These are phyloP conservation scores for Meteorus sp. DNA, from an alignment of 1,140 invertebrate genomes.

Conservation along the genomic window DNA sequence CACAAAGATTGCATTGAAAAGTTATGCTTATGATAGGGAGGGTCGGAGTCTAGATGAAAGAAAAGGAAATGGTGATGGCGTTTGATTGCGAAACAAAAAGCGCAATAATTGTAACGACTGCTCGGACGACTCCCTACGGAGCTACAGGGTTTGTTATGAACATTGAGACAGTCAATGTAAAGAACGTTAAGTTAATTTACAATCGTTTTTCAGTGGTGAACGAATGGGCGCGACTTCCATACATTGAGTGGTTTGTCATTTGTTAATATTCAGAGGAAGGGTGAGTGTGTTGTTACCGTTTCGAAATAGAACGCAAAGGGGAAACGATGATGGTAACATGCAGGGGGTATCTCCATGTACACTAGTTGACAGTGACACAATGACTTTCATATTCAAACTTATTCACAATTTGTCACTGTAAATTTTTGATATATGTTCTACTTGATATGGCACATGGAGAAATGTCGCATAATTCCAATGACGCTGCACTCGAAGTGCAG, in stretches of 20 bases:
- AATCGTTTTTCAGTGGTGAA: slow-evolving; percentile 50
- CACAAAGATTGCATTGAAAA: too few species aligned
- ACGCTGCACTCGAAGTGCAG: too few species aligned
- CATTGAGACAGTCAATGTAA: slow-evolving; percentile 46
- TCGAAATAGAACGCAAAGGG: slow-evolving; percentile 21
- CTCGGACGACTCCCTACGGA: slow-evolving; percentile 23
- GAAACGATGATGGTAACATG: slow-evolving; percentile 46
- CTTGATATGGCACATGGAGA: too few species aligned
- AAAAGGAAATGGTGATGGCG: too few species aligned
- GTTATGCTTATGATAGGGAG: too few species aligned
- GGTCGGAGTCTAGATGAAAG: slow-evolving; percentile 5
- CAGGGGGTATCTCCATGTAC: slow-evolving; percentile 38
- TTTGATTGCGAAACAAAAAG: slow-evolving; percentile 53
- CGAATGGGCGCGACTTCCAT: slow-evolving; percentile 38
- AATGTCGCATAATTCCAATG: too few species aligned
- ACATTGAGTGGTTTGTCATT: slow-evolving; percentile 37
- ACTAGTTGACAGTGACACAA: slow-evolving; percentile 41
- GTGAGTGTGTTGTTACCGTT: not conserved
- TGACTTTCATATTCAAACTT: too few species aligned
- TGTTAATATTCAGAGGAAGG: slow-evolving; percentile 12
- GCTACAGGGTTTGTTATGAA: slow-evolving; percentile 31
- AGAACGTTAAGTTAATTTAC: slow-evolving; percentile 52
- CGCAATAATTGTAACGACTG: slow-evolving; percentile 50
- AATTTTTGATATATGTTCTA: too few species aligned
- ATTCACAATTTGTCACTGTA: too few species aligned